These are phyloP conservation scores for Colaptes auratus DNA, from an alignment of 2,113 vertebrate species.

Conservation along the genomic window DNA sequence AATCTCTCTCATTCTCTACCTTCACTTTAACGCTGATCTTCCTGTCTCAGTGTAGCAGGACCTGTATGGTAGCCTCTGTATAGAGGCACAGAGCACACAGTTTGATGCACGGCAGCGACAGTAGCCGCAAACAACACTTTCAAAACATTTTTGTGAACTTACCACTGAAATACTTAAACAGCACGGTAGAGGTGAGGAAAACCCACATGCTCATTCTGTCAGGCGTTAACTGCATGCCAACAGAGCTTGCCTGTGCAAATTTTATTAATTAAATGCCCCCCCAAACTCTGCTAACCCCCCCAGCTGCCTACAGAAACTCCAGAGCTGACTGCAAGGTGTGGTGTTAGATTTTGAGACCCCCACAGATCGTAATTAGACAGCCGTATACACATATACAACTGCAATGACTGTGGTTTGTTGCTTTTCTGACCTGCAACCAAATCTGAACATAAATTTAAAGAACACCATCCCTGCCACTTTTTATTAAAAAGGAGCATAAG, in stretches of 20 bases:
- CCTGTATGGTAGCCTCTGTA: neutral
- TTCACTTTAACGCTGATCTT: neutral
- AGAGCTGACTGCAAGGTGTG: neutral
- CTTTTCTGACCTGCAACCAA: neutral
- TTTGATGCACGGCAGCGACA: neutral
- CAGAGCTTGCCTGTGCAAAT: neutral
- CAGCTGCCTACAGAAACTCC: neutral
- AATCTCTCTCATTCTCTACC: neutral
- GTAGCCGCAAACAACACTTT: slow-evolving; percentile 17
- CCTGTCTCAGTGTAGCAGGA: neutral
- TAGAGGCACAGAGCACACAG: neutral
- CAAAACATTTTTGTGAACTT: slow-evolving; percentile 14
- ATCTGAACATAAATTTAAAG: neutral
- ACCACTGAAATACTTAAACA: neutral
- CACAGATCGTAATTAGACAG: neutral
- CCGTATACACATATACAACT: too few relatives aligned
- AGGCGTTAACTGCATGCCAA: neutral
- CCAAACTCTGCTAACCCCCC: neutral
- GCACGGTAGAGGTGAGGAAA: neutral
- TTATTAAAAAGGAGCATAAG: neutral
- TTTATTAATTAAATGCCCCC: neutral
- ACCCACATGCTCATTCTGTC: neutral
- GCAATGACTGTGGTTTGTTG: neutral
- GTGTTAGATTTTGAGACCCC: neutral
- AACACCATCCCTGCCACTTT: neutral